Evolutionary conservation across 2,113 vertebrate genomes (phyloP).

Genomic region (Hyla sarda): DNA sequence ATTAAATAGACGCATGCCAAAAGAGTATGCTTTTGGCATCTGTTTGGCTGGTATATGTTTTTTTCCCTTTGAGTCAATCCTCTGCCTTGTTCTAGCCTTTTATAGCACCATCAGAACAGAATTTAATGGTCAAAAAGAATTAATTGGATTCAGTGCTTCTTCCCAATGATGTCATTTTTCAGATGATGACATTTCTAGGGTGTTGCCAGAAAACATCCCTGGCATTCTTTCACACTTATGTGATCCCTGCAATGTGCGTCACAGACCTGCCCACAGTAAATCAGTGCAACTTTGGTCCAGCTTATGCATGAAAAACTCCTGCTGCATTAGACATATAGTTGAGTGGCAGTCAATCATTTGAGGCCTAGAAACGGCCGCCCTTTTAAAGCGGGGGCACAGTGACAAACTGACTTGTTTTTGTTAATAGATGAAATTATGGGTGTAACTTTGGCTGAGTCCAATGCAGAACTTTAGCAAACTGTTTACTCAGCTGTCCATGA

Average conservation of each 20-base stretch:
- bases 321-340: conserved; percentile 69
- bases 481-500: conserved; percentile 83
- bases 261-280: conserved; percentile 65
- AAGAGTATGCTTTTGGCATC: neutral
- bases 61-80: neutral
- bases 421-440: conserved; percentile 86
- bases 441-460: conserved; percentile 81
- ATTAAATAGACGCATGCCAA: no score
- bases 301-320: conserved; percentile 61
- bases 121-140: conserved; percentile 46
- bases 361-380: conserved; percentile 62
- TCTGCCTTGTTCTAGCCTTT: neutral
- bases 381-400: conserved; percentile 68
- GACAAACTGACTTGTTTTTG: conserved; percentile 79
- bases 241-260: conserved; percentile 69
- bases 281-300: conserved; percentile 67
- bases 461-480: conserved; percentile 78
- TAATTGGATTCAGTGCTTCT: conserved; percentile 67
- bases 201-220: conserved; percentile 66
- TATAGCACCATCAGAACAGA: neutral
- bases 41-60: neutral
- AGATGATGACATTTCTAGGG: conserved; percentile 69
- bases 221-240: conserved; percentile 72
- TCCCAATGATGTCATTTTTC: conserved; percentile 73
- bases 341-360: conserved; percentile 74